Conservation (phyloP, 2,113 vertebrate species). For the Gymnarchus niloticus region DNA sequence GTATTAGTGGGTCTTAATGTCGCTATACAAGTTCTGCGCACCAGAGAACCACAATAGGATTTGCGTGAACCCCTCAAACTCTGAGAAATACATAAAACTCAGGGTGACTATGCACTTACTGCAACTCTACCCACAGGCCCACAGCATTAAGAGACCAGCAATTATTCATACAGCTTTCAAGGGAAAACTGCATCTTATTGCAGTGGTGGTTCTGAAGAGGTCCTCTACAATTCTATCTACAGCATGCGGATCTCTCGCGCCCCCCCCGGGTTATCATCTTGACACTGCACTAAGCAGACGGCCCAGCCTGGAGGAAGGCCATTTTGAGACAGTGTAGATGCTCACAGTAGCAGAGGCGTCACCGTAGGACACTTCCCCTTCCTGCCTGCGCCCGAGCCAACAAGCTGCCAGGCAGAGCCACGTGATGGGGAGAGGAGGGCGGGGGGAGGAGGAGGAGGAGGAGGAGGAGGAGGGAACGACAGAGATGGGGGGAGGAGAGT, state of each 20-base stretch:
- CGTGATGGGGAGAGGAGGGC: constrained; percentile 16
- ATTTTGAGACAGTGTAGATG: constrained; percentile 3
- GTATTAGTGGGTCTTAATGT: constrained; percentile 40
- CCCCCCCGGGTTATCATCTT: background rate
- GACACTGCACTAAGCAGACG: background rate
- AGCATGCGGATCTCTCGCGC: background rate
- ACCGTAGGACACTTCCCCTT: constrained; percentile 33
- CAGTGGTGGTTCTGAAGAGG: too few relatives aligned
- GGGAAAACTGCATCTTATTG: too few relatives aligned
- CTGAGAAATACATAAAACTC: too few relatives aligned
- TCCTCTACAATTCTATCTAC: too few relatives aligned
- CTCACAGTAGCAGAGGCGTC: constrained; percentile 5
- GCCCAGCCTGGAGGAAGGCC: background rate
- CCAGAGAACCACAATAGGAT: background rate
- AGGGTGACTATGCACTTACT: too few relatives aligned
- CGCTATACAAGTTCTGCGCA: constrained; percentile 8
- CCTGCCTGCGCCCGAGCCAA: constrained; percentile 23
- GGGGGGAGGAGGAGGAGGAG: constrained; percentile 19
- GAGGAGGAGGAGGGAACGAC: constrained; percentile 12
- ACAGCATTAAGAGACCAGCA: too few relatives aligned
- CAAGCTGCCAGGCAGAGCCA: constrained; percentile 2
- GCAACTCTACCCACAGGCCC: too few relatives aligned
- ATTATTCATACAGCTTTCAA: too few relatives aligned
- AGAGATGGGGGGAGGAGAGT: constrained; percentile 41
- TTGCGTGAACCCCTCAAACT: too few relatives aligned